A percentile compares a stretch with the other conserved stretches of the same genome.
These are phyloP conservation scores for Eupithecia pulchellata DNA, from an alignment of 2,888 invertebrate species.

Conservation along the genomic window DNA sequence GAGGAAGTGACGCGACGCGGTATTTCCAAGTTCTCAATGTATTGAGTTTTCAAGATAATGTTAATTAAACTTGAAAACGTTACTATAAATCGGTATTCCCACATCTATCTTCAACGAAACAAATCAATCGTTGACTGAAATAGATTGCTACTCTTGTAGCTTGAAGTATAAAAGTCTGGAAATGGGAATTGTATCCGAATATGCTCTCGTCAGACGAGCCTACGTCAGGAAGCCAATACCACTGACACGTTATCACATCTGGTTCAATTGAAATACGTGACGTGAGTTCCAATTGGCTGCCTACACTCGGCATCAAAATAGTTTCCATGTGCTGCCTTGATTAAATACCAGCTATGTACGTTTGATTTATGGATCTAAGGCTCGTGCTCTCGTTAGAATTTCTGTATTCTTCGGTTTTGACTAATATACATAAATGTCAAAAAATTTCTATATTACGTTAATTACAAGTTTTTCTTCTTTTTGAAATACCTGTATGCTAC, in stretches of 20 bases:
- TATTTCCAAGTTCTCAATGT: conserved; percentile 10
- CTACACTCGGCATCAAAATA: conserved; percentile 50
- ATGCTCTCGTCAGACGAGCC: conserved; percentile 37
- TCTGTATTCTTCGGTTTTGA: conserved; percentile 15
- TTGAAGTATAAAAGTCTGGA: conserved; percentile 6
- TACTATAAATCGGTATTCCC: too few relatives aligned
- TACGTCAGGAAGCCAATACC: conserved; percentile 53
- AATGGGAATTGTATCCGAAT: conserved; percentile 19
- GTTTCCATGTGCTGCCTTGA: conserved; percentile 55
- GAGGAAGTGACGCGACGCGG: conserved; percentile 11
- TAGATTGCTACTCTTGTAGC: neutral
- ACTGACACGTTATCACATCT: conserved; percentile 62
- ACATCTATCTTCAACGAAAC: neutral
- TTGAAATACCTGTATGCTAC: neutral
- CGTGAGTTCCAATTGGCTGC: conserved; percentile 59
- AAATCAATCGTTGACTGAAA: neutral
- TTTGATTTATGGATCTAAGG: conserved; percentile 45
- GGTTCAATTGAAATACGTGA: conserved; percentile 79
- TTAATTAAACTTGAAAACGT: neutral
- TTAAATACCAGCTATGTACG: conserved; percentile 54
- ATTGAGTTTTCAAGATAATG: neutral
- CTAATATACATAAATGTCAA: conserved; percentile 3
- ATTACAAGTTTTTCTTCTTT: neutral
- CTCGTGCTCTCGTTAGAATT: conserved; percentile 39
- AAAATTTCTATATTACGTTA: neutral